Evolutionary conservation across 2,888 invertebrate species (phyloP).

Genomic region (Heterodera filipjevi): DNA sequence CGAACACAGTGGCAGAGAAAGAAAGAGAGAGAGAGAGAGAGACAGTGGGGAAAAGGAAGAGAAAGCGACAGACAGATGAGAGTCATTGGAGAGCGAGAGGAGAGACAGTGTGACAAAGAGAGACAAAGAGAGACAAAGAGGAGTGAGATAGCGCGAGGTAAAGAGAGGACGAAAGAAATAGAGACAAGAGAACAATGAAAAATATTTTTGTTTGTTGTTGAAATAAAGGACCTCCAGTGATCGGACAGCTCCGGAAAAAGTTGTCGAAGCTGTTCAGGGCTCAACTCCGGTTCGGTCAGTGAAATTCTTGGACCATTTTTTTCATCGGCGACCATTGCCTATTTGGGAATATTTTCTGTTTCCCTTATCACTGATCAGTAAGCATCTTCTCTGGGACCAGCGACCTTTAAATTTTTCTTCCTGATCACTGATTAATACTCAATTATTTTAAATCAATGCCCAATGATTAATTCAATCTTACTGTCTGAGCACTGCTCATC

Average conservation of each 20-base stretch:
- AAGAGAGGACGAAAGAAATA: conserved; percentile 1
- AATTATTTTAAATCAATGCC: too few species aligned
- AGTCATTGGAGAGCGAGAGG: neutral
- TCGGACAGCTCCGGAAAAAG: conserved; percentile 62
- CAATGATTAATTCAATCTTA: too few species aligned
- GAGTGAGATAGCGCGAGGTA: neutral
- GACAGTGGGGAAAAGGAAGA: neutral
- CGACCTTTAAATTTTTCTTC: too few species aligned
- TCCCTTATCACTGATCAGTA: too few species aligned
- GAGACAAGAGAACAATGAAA: neutral
- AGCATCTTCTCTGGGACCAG: too few species aligned
- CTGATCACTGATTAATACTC: too few species aligned
- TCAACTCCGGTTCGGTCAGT: conserved; percentile 59
- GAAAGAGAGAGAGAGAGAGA: neutral
- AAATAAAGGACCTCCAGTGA: conserved; percentile 57
- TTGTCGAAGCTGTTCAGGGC: conserved; percentile 53
- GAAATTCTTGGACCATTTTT: conserved; percentile 45
- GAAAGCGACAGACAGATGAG: neutral
- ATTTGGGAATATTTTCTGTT: too few species aligned
- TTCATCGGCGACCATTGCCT: conserved; percentile 34
- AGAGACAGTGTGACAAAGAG: neutral
- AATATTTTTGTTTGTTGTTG: neutral
- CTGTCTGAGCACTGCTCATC: too few species aligned
- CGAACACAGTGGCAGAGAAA: neutral
- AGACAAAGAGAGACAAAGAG: neutral